Percentiles rank a stretch among this genome's conserved stretches.
These are phyloP conservation scores for Heliconius ethilla DNA, from an alignment of 2,888 invertebrate genomes.

Conservation along the genomic window DNA sequence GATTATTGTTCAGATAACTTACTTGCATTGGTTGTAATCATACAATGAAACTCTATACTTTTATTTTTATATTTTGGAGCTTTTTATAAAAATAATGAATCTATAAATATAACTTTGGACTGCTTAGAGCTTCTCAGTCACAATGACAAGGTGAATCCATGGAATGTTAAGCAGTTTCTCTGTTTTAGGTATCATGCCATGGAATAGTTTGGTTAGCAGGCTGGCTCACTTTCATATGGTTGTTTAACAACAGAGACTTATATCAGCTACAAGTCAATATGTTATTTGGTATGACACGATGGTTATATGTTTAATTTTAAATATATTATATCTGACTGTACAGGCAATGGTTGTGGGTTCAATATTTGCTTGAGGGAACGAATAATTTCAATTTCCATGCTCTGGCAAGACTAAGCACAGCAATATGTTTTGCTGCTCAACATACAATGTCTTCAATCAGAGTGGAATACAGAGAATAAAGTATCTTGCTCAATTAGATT, in stretches of 20 bases:
- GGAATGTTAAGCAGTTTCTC: background rate
- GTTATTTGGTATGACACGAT: constrained; percentile 85
- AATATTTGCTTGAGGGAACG: no score
- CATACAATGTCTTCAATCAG: no score
- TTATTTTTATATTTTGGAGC: no score
- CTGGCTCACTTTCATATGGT: constrained; percentile 89
- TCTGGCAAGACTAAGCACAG: no score
- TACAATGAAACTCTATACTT: background rate
- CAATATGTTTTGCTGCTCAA: no score
- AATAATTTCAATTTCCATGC: no score
- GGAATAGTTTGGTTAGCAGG: constrained; percentile 92
- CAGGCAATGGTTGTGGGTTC: no score
- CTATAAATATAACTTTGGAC: no score
- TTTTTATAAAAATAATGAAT: no score
- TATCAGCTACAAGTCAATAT: constrained; percentile 93
- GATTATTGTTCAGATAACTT: background rate
- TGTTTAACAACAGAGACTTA: constrained; percentile 85
- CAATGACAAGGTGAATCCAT: background rate
- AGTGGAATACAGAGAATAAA: background rate
- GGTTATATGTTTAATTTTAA: background rate
- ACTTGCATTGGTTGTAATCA: background rate
- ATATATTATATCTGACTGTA: background rate
- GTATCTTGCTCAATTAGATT: background rate
- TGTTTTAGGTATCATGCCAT: constrained; percentile 89
- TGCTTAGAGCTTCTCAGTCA: no score